Percentiles rank a stretch among this genome's conserved stretches.
Evolutionary conservation across 2,113 vertebrate genomes (phyloP).

Genomic region (Vanacampus margaritifer): DNA sequence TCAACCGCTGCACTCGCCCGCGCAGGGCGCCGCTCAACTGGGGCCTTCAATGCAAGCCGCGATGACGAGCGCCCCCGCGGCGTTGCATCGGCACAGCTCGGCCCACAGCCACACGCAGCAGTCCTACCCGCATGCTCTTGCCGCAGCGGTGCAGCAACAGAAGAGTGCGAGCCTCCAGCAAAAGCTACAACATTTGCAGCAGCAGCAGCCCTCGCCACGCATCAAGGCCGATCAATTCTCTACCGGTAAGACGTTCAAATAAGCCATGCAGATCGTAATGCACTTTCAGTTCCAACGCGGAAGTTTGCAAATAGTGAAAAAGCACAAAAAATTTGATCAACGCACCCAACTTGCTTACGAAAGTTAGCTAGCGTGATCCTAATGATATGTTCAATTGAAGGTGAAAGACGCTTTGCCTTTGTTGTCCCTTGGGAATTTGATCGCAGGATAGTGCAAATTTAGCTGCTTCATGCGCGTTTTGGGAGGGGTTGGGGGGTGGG

Average conservation of each 20-base stretch:
- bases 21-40: constrained; percentile 74
- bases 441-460: too few species aligned
- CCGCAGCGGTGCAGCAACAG: constrained; percentile 30
- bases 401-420: too few species aligned
- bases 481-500: too few species aligned
- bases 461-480: too few species aligned
- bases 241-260: constrained; percentile 38
- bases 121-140: constrained; percentile 25
- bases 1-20: constrained; percentile 70
- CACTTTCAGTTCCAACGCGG: too few species aligned
- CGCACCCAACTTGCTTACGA: too few species aligned
- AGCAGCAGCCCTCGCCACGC: constrained; percentile 48
- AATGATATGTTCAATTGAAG: too few species aligned
- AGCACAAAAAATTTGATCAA: too few species aligned
- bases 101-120: constrained; percentile 38
- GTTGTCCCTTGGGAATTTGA: too few species aligned
- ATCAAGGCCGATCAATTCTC: constrained; percentile 51
- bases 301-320: too few species aligned
- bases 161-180: constrained; percentile 44
- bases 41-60: constrained; percentile 70
- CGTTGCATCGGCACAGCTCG: constrained; percentile 52
- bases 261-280: neutral
- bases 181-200: constrained; percentile 55
- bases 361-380: too few species aligned
- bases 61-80: constrained; percentile 66